These are phyloP conservation scores for Cavia porcellus DNA, from an alignment of 2,113 vertebrate genomes.

Conservation along the genomic window DNA sequence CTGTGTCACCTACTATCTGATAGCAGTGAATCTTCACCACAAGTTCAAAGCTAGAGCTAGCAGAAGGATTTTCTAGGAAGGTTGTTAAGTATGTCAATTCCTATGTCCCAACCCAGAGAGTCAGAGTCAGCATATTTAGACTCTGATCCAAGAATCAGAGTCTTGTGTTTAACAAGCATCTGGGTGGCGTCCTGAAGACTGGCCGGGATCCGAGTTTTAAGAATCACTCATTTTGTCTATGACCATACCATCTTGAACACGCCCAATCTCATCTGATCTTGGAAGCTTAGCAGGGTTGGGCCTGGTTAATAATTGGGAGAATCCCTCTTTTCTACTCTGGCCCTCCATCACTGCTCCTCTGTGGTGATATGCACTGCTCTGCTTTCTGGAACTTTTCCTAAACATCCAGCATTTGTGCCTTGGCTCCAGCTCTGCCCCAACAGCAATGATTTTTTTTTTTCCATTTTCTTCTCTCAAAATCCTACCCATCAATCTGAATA, in stretches of 20 bases:
- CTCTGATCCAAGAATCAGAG: neutral
- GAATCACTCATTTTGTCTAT: neutral
- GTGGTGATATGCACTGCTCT: neutral
- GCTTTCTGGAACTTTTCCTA: neutral
- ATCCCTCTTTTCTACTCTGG: neutral
- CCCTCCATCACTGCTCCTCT: neutral
- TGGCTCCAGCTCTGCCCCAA: neutral
- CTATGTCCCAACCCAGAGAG: neutral
- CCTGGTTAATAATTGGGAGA: neutral
- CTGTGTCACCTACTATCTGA: neutral
- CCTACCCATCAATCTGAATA: neutral
- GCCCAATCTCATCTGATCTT: too few relatives aligned
- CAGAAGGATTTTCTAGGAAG: neutral
- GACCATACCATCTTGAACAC: too few relatives aligned
- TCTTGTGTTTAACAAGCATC: neutral
- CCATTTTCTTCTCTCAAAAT: neutral
- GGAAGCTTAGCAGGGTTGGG: too few relatives aligned
- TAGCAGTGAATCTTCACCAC: neutral
- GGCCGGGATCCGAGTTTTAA: neutral
- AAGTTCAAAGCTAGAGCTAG: neutral
- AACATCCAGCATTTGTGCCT: neutral
- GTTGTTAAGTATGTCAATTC: neutral
- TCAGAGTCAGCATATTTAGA: neutral
- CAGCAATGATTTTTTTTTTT: neutral
- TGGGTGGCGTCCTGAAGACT: neutral